Conservation (phyloP, 2,888 invertebrate genomes). For the Drosophila buzzatii region DNA sequence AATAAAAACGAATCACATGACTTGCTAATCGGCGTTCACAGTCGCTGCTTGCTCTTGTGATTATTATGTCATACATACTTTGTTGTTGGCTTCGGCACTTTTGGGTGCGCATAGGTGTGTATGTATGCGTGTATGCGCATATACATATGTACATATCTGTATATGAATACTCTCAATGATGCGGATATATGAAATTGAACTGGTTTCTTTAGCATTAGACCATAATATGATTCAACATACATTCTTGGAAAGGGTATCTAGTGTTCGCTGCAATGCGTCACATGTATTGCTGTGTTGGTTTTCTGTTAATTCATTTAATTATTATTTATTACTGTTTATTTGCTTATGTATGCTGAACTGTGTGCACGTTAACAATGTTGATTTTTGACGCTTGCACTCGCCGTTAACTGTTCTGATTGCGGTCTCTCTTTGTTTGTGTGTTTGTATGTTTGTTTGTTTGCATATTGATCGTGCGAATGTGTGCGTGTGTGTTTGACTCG, state of each 20-base stretch:
- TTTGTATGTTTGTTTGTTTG: slow-evolving; percentile 30
- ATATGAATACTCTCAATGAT: slow-evolving; percentile 19
- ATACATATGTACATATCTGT: background rate
- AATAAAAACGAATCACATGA: slow-evolving; percentile 85
- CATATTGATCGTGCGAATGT: slow-evolving; percentile 32
- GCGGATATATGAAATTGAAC: slow-evolving; percentile 29
- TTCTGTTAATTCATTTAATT: slow-evolving; percentile 72
- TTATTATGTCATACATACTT: slow-evolving; percentile 84
- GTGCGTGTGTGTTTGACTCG: slow-evolving; percentile 3
- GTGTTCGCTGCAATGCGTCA: slow-evolving; percentile 8
- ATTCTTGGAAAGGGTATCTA: slow-evolving; percentile 19
- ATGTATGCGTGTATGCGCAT: background rate
- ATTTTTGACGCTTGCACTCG: slow-evolving; percentile 69
- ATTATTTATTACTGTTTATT: slow-evolving; percentile 75
- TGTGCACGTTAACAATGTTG: slow-evolving; percentile 53
- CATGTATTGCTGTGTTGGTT: slow-evolving; percentile 36
- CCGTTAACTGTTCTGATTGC: slow-evolving; percentile 52
- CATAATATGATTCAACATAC: background rate
- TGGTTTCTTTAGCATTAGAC: background rate
- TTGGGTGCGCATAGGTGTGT: slow-evolving; percentile 28
- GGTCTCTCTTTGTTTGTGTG: slow-evolving; percentile 39
- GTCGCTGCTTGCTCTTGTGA: slow-evolving; percentile 84
- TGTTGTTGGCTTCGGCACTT: slow-evolving; percentile 61
- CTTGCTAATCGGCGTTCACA: slow-evolving; percentile 83
- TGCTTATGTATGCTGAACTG: slow-evolving; percentile 47